Evolutionary conservation across 2,888 invertebrate genomes (phyloP), one percentile per base, ranked within the genome.

Genomic region (Aphodius sticticus): DNA sequence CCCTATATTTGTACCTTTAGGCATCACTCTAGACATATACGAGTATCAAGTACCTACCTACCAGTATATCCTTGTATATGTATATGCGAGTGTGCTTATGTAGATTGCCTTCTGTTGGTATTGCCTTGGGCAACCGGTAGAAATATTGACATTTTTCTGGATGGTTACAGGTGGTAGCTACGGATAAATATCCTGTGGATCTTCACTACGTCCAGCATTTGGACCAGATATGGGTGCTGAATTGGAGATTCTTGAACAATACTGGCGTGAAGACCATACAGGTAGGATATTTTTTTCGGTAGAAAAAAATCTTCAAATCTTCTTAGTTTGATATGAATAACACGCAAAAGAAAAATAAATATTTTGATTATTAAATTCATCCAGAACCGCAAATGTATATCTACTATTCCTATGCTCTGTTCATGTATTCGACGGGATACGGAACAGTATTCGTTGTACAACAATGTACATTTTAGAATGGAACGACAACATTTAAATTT

Each of bases 171-270:
- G 93, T 94, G 70, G 93, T 95, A 70, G 90, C 92, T 69, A 95
- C 95, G 1, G 95, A 95, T 87, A 93, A 93, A 86, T 92, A 91
- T 85, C 95, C 95, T 0, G 94, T 94, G 26, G 92, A 93, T 82
- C 88, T 95, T 72, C 91, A 92, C 86, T 94, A 95, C 87, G 92
- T 95, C 2, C 91, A 92, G 14, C 92, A 93, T 84, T 88, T 94
- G 83, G 95, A 95, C 87, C 94, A 95, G 88, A 93, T 95, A 1
- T 95, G 95, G 95, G 91, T 95, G 16, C 87, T 94, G 78, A 94
- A 94, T 87, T 94, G 94, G 94, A 90, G 93, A 74, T 90, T 90
- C 76, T 88, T 90, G 71, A 90, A 90, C 82, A 91, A 92, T 83
- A 90, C 91, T 74, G 93, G 93, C 2, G 90, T 92, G 79, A 94